phyloP scores from a whole-genome alignment of 2,797 vertebrate genomes.

The Hippoglossus hippoglossus region DNA sequence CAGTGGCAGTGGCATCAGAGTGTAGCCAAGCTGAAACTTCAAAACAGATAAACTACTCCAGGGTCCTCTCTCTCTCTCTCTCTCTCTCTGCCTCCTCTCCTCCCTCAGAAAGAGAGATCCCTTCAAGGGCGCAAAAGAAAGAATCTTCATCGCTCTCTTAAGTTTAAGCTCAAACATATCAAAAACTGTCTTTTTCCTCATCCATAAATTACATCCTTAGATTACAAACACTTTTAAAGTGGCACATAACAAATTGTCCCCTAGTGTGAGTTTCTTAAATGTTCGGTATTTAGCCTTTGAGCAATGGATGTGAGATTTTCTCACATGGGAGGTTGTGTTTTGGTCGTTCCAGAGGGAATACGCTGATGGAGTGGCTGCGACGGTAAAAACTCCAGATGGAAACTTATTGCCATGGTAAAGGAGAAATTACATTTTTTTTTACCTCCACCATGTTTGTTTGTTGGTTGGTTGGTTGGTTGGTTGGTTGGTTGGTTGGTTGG shows the following conservation, averaged over 20 bases:
- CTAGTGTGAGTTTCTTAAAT: constrained; percentile 57
- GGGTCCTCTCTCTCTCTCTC: constrained; percentile 34
- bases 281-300: constrained; percentile 57
- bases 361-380: constrained; percentile 37
- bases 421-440: not conserved
- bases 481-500: too few species aligned
- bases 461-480: too few species aligned
- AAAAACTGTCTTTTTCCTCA: constrained; percentile 38
- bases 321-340: constrained; percentile 28
- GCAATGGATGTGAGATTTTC: constrained; percentile 44
- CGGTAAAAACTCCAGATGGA: constrained; percentile 37
- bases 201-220: constrained; percentile 52
- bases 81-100: constrained; percentile 15
- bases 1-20: constrained; percentile 56
- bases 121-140: constrained; percentile 55
- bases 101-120: constrained; percentile 24
- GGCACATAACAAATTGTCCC: constrained; percentile 51
- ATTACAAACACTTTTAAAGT: constrained; percentile 64
- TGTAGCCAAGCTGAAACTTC: constrained; percentile 58
- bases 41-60: constrained; percentile 63
- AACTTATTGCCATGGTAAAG: constrained; percentile 23
- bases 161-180: constrained; percentile 42
- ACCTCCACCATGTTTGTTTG: too few species aligned
- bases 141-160: constrained; percentile 46
- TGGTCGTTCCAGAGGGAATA: constrained; percentile 39